Base-by-base conservation (phyloP, 2,888 invertebrate species). In the Aradus depressus region DNA sequence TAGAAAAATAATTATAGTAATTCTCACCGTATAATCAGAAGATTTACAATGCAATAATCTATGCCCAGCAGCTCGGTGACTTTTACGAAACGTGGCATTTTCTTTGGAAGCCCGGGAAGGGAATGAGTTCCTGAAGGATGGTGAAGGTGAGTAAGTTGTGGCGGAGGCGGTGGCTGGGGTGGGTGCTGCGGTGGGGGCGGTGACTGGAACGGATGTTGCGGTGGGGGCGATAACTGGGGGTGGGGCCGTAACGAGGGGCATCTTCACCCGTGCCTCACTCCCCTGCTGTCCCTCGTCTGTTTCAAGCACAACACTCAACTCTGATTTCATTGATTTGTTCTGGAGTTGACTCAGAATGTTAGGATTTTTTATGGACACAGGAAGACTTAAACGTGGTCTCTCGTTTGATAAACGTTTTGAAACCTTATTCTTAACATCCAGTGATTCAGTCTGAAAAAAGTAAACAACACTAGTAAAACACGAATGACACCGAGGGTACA, bases 341-440 rank as follows among this genome's bases (percentile, higher is more conserved):
- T 50, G 49, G 18, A 52, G 18, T 23, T 44, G 42, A 6, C 42
- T 50, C 37, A 52, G 45, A 2, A 55, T 44, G 23, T 42, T 50
- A 10, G 52, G 52, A 50, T 55, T 55, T 43, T 52, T 52, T n/a
- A 55, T 55, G 12, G 55, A 55, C 32, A 55, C 55, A 18, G 55
- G 55, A 19, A 55, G 45, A 50, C 52, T 55, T 23, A 55, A 26
- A 12, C 50, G 31, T 18, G 42, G 43, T 10, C 22, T 18, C 18
- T 43, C 50, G 43, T 26, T 48, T 38, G 31, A 1, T 25, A 8
- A 16, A 16, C 41, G 35, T 31, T 44, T 44, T 14, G 21, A 25
- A 44, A 28, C 19, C 32, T 14, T 44, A 18, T 16, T 18, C 35
- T 34, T 34, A 5, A 12, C 47, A 19, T 23, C 10, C 6, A 38